Evolutionary conservation across 2,797 vertebrate species (phyloP).

Genomic region (Lithobates sylvaticus): DNA sequence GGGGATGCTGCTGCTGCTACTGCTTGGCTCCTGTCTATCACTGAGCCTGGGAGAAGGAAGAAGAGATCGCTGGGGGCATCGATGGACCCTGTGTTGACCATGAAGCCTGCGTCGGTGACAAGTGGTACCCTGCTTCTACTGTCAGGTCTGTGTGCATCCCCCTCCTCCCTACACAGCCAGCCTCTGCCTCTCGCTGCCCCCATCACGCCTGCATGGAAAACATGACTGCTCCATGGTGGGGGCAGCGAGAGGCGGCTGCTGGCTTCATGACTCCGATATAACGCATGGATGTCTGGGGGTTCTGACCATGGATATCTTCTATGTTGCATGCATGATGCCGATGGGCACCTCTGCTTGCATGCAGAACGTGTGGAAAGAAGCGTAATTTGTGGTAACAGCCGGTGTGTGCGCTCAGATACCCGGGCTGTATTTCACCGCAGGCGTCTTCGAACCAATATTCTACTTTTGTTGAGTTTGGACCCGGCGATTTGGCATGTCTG

Average conservation of each 20-base stretch:
- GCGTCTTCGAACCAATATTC: no score
- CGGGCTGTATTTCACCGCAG: no score
- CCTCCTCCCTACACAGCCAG: background rate
- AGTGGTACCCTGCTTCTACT: conserved; percentile 44
- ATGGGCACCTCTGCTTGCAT: no score
- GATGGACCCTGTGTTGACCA: conserved; percentile 28
- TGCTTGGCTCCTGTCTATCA: conserved; percentile 18
- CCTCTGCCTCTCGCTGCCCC: background rate
- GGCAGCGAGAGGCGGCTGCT: background rate
- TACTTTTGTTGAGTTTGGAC: no score
- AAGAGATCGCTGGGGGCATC: background rate
- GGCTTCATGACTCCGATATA: background rate
- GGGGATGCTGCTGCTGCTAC: conserved; percentile 33
- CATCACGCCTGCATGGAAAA: conserved; percentile 20
- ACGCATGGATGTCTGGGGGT: background rate
- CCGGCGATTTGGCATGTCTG: no score
- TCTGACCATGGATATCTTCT: background rate
- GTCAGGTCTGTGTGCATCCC: conserved; percentile 50
- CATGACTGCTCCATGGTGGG: conserved; percentile 33
- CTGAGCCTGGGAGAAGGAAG: conserved; percentile 21
- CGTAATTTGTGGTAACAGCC: no score
- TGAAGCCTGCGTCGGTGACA: conserved; percentile 30
- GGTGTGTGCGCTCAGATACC: no score
- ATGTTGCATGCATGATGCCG: background rate
- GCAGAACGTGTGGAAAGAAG: no score